A percentile compares a stretch with the other conserved stretches of the same genome.
phyloP scores from a whole-genome alignment of 2,113 vertebrate species.

The Barbus barbus region DNA sequence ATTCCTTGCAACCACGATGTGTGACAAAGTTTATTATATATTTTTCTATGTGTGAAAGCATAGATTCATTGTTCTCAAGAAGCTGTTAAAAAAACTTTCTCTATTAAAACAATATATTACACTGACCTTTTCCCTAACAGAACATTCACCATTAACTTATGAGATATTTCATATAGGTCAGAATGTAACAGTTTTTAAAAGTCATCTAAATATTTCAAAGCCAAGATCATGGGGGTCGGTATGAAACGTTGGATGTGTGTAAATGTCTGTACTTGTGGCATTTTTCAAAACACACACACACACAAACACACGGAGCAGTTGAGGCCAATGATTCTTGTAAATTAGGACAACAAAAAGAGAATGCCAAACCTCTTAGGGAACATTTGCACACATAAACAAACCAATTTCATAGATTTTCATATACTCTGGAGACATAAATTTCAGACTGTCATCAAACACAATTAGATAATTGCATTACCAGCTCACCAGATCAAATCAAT shows the following conservation, averaged over 20 bases:
- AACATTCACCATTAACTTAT: constrained; percentile 18
- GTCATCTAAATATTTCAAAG: constrained; percentile 22
- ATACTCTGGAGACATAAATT: constrained; percentile 8
- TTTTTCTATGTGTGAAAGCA: not conserved
- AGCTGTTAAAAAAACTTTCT: not conserved
- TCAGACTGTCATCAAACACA: constrained; percentile 28
- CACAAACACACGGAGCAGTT: not conserved
- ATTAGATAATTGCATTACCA: constrained; percentile 28
- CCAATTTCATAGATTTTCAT: constrained; percentile 15
- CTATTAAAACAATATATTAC: constrained; percentile 21
- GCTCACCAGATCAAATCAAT: constrained; percentile 31
- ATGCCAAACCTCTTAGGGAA: constrained; percentile 30
- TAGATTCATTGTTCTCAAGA: constrained; percentile 15
- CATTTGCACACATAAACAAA: constrained; percentile 29
- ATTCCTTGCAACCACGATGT: not conserved
- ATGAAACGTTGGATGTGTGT: not conserved
- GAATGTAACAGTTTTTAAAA: constrained; percentile 6
- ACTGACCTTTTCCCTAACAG: constrained; percentile 32
- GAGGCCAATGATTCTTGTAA: constrained; percentile 12
- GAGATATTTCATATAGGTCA: constrained; percentile 26
- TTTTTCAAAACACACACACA: not conserved
- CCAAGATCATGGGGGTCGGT: not conserved
- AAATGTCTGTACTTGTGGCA: not conserved
- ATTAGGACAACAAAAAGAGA: constrained; percentile 20
- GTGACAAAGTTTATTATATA: not conserved